Evolutionary conservation across 2,113 vertebrate species (phyloP).

Genomic region (Ptilorrhoa leucosticta): DNA sequence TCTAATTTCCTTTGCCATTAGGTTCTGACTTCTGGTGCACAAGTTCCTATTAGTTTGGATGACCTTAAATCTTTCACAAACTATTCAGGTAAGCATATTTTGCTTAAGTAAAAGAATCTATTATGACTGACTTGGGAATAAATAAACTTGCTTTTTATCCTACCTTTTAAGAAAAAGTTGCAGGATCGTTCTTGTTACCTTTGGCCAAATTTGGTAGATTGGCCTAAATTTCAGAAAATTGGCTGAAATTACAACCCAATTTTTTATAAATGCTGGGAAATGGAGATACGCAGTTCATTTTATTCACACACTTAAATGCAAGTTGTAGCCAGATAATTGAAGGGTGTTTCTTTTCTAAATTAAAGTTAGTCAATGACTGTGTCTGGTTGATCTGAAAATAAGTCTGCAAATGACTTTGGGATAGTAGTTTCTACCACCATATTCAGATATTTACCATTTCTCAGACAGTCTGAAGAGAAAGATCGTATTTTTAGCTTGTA

Average conservation of each 20-base stretch:
- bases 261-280: neutral
- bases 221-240: neutral
- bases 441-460: neutral
- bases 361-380: neutral
- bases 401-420: neutral
- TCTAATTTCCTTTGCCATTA: neutral
- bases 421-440: neutral
- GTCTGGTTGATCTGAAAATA: neutral
- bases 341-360: neutral
- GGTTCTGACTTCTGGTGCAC: conserved; percentile 96
- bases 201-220: neutral
- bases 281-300: neutral
- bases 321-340: neutral
- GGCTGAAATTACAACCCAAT: neutral
- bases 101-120: neutral
- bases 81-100: conserved; percentile 85
- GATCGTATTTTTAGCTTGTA: neutral
- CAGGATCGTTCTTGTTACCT: neutral
- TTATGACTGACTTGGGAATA: neutral
- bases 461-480: neutral
- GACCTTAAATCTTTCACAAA: conserved; percentile 97
- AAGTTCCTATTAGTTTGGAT: conserved; percentile 92
- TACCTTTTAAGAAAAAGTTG: neutral
- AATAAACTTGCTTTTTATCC: neutral
- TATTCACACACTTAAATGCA: neutral